Conservation (phyloP, 2,888 invertebrate species). For the Trissolcus brochymenae region DNA sequence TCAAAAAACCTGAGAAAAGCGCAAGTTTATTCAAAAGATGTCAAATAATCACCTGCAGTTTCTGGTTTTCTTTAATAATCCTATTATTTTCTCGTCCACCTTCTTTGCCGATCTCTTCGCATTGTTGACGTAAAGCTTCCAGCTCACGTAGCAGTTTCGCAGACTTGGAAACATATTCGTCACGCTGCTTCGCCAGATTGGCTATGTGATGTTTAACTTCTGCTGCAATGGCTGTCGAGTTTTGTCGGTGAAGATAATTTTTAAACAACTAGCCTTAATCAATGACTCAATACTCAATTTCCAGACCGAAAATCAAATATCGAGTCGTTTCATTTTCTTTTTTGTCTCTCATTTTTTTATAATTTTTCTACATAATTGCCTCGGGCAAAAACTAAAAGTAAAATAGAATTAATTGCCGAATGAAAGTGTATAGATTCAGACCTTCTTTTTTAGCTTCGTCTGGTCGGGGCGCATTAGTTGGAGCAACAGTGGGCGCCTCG, state of each 20-base stretch:
- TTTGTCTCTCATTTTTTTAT: neutral
- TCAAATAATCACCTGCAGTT: slow-evolving; percentile 82
- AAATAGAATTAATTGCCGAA: slow-evolving; percentile 12
- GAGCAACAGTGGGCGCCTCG: slow-evolving; percentile 46
- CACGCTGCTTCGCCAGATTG: slow-evolving; percentile 86
- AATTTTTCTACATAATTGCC: no score
- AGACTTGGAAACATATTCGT: slow-evolving; percentile 88
- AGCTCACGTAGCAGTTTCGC: slow-evolving; percentile 85
- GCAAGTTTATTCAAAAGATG: neutral
- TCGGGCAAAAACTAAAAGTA: slow-evolving; percentile 25
- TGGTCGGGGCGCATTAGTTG: slow-evolving; percentile 64
- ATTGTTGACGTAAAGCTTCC: slow-evolving; percentile 86
- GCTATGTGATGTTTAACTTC: slow-evolving; percentile 90
- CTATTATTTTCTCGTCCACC: slow-evolving; percentile 87
- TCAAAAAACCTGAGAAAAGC: neutral
- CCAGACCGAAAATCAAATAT: slow-evolving; percentile 14
- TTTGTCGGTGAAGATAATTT: slow-evolving; percentile 41
- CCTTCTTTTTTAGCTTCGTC: slow-evolving; percentile 76
- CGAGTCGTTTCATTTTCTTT: slow-evolving; percentile 2
- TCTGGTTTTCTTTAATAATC: slow-evolving; percentile 89
- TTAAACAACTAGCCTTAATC: neutral
- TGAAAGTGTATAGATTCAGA: slow-evolving; percentile 49
- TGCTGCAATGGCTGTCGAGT: slow-evolving; percentile 83
- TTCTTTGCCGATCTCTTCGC: slow-evolving; percentile 85
- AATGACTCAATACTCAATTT: slow-evolving; percentile 15